These are phyloP conservation scores for Scaptomyza polygonia DNA, from an alignment of 2,888 invertebrate species.

Conservation along the genomic window DNA sequence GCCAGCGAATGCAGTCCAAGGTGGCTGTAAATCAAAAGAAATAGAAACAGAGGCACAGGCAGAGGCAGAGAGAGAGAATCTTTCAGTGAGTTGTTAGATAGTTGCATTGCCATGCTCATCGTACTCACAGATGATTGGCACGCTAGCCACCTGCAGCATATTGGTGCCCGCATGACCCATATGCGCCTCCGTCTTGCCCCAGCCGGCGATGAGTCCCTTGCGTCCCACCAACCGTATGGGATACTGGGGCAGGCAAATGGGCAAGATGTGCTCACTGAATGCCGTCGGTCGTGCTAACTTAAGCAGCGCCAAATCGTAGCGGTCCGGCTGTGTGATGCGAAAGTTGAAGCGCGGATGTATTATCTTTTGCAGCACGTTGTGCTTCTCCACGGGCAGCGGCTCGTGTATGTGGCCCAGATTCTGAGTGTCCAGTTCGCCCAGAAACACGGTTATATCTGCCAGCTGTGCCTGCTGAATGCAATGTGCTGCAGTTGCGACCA, in stretches of 20 bases:
- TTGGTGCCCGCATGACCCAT: conserved; percentile 92
- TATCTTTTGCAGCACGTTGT: conserved; percentile 89
- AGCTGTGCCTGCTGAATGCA: conserved; percentile 91
- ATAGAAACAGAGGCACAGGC: neutral
- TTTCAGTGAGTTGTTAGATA: neutral
- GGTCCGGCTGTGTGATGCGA: conserved; percentile 92
- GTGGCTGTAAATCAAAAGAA: conserved; percentile 85
- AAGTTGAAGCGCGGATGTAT: conserved; percentile 93
- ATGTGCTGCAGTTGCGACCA: conserved; percentile 92
- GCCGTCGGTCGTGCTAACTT: conserved; percentile 89
- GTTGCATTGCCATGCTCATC: neutral
- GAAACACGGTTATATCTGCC: conserved; percentile 90
- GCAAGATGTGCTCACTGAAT: conserved; percentile 88
- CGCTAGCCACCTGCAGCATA: conserved; percentile 90
- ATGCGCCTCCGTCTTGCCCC: conserved; percentile 92
- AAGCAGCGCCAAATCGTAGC: conserved; percentile 91
- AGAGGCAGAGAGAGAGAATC: neutral
- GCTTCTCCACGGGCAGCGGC: conserved; percentile 88
- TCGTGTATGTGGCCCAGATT: conserved; percentile 87
- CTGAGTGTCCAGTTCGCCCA: conserved; percentile 92
- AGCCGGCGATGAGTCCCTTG: conserved; percentile 90
- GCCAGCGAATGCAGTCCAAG: conserved; percentile 92
- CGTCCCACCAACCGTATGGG: conserved; percentile 85
- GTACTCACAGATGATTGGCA: conserved; percentile 90
- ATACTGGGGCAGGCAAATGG: conserved; percentile 90